phyloP scores from a whole-genome alignment of 2,113 vertebrate species.

The Beaufortia kweichowensis region DNA sequence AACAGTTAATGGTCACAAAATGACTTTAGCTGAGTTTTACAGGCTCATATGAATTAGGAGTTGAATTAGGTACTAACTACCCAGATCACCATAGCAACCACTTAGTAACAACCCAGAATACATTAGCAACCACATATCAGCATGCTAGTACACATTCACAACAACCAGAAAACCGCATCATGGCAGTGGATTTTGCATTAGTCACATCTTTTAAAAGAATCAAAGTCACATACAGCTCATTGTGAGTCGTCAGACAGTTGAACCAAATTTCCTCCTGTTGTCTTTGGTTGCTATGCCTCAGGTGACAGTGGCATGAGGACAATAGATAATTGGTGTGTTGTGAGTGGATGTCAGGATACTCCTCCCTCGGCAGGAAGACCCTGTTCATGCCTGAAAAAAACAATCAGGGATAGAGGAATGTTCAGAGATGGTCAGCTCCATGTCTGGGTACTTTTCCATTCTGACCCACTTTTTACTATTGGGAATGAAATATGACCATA shows the following conservation, averaged over 20 bases:
- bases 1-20: too few species aligned
- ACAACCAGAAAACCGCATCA: too few species aligned
- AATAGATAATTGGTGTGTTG: conserved; percentile 23
- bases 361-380: conserved; percentile 35
- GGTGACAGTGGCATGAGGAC: conserved; percentile 29
- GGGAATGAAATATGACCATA: neutral
- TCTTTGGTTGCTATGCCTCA: conserved; percentile 20
- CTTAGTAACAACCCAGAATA: too few species aligned
- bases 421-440: neutral
- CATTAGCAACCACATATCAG: too few species aligned
- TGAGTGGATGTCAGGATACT: conserved; percentile 39
- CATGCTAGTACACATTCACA: too few species aligned
- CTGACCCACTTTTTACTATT: neutral
- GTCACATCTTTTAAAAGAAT: neutral
- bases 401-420: conserved; percentile 4
- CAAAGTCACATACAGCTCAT: neutral
- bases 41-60: too few species aligned
- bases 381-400: conserved; percentile 11
- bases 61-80: too few species aligned
- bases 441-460: neutral
- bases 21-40: too few species aligned
- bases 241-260: neutral
- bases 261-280: conserved; percentile 31
- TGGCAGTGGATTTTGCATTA: too few species aligned
- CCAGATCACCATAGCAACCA: too few species aligned